Base-by-base conservation (phyloP, 2,797 vertebrate species). In the Pyrocephalus nanus region DNA sequence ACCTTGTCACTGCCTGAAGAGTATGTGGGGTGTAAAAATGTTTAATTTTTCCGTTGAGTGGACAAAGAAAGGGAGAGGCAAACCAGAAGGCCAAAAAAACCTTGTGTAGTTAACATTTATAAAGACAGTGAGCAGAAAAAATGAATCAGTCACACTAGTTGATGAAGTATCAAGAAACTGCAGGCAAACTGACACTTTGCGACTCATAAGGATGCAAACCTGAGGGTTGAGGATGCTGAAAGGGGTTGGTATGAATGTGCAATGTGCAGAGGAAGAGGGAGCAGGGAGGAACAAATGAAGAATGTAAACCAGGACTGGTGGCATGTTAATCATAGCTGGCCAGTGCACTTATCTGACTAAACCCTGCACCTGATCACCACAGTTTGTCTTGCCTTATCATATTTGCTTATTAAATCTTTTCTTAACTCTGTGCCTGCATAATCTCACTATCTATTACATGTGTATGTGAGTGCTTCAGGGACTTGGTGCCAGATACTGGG, bases 201-300 rank as follows among this genome's bases (percentile, higher is more conserved):
- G 11, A 19, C 14, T 11, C 29, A 23, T 47, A 34, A 45, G 8
- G 4, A 38, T 78, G 12, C 14, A 82, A 38, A 53, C 5, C 26
- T 69, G 25, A 53, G 11, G 12, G 3, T 0, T 50, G 43, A 58
- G 36, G 8, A 9, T n/a, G 2, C 32, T 74, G 23, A 19, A 86
- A 15, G 3, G 1, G 1, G 2, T 5, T 76, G 15, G 4, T 71
- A 51, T 16, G 17, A 48, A 6, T 10, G 15, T 32, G 9, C 2
- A 13, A 2, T 22, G 4, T 47, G 6, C 8, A 70, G 16, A 32
- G 15, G 15, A 54, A 91, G 4, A 1, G 2, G 4, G 3, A 60
- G 6, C 25, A 84, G 12, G 2, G 18, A 77, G 32, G 51, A 80
- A 21, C 1, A 38, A 82, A 64, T 14, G 14, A 53, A 13, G 9